Percentiles rank a stretch among this genome's conserved stretches.
Evolutionary conservation across 1,140 invertebrate species (phyloP).

Genomic region (Olivierus martensii): DNA sequence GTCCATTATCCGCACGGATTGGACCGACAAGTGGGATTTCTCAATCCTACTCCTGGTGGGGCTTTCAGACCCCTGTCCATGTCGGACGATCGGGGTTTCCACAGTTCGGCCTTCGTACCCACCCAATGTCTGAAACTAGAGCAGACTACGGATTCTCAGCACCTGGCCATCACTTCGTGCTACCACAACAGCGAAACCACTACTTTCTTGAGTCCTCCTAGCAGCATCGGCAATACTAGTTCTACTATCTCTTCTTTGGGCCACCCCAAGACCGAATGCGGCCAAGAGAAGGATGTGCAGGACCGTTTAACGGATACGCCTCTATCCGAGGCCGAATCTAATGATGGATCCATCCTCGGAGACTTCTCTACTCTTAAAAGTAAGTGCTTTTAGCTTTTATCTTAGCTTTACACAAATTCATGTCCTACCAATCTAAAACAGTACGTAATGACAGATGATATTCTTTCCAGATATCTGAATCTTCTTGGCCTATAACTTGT

Average conservation of each 20-base stretch:
- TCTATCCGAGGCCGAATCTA: conserved; percentile 34
- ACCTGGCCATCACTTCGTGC: conserved; percentile 32
- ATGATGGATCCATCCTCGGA: conserved; percentile 40
- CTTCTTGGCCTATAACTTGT: no score
- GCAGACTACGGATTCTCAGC: conserved; percentile 23
- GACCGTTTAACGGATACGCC: conserved; percentile 37
- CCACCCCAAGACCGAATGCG: conserved; percentile 33
- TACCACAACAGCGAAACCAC: conserved; percentile 23
- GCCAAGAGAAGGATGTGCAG: conserved; percentile 28
- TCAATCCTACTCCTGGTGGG: conserved; percentile 35
- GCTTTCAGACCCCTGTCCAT: conserved; percentile 32
- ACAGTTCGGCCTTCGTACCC: conserved; percentile 23
- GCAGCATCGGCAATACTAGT: not conserved
- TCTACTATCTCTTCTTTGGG: conserved; percentile 29
- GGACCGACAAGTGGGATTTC: conserved; percentile 25
- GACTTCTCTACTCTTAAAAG: conserved; percentile 39
- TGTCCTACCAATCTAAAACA: no score
- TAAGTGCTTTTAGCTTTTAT: conserved; percentile 27
- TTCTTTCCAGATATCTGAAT: no score
- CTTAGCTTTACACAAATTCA: no score
- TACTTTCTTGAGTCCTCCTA: no score
- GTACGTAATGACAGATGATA: no score
- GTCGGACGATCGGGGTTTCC: conserved; percentile 8
- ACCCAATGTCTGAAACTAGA: conserved; percentile 39
- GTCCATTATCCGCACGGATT: conserved; percentile 41